Percentiles rank a stretch among this genome's conserved stretches.
Conservation (phyloP, 2,797 vertebrate species). For the Triplophysa bombifrons region DNA sequence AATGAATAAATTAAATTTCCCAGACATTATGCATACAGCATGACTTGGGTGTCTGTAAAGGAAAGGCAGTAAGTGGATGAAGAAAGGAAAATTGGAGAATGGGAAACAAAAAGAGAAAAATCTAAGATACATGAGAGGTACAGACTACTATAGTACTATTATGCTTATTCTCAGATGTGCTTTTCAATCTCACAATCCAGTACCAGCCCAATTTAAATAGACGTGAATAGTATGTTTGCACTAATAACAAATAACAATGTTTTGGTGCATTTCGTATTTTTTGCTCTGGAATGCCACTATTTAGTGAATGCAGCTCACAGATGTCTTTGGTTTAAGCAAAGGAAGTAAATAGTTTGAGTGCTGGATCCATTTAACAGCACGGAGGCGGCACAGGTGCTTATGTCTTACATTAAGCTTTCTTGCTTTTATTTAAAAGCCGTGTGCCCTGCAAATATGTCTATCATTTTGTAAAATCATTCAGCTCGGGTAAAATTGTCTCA, state of each 20-base stretch:
- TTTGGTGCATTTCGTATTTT: neutral
- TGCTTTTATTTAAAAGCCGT: neutral
- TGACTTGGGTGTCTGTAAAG: neutral
- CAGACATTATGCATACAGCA: neutral
- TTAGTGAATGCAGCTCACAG: neutral
- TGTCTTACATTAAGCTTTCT: slow-evolving; percentile 30
- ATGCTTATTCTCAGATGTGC: neutral
- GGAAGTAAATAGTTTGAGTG: slow-evolving; percentile 7
- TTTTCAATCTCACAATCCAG: neutral
- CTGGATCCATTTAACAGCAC: slow-evolving; percentile 13
- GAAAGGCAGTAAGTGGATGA: neutral
- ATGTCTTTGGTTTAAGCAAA: neutral
- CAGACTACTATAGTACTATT: neutral
- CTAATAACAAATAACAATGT: neutral
- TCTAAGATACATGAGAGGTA: neutral
- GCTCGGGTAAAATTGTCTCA: neutral
- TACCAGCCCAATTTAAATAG: no score
- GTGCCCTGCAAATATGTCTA: slow-evolving; percentile 3
- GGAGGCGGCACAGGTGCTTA: slow-evolving; percentile 20
- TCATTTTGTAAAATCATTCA: slow-evolving; percentile 25
- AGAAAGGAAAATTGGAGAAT: neutral
- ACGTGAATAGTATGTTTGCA: neutral
- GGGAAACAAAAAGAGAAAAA: neutral
- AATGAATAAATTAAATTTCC: slow-evolving; percentile 1
- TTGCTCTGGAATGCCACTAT: neutral